These are phyloP conservation scores for Myopa testacea DNA, from an alignment of 2,888 invertebrate genomes.

Conservation along the genomic window DNA sequence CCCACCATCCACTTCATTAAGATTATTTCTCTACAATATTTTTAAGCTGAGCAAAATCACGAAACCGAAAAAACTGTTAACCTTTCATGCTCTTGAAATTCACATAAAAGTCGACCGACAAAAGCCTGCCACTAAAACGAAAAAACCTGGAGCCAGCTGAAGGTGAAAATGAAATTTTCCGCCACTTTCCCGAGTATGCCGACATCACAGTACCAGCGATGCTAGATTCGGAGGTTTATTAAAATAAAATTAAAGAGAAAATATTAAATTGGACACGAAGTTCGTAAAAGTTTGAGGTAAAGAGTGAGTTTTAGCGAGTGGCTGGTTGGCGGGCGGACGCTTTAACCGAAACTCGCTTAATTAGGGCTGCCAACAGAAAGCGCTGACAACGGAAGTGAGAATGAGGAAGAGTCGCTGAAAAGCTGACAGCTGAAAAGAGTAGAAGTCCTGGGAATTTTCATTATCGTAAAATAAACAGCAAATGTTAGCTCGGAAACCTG, in stretches of 20 bases:
- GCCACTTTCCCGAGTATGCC: neutral
- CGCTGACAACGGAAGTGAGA: neutral
- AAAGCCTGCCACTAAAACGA: neutral
- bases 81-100: conserved; percentile 12
- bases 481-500: too few species aligned
- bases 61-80: neutral
- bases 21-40: too few species aligned
- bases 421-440: too few species aligned
- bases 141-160: neutral
- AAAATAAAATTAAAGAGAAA: too few species aligned
- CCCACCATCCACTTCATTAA: neutral
- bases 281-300: too few species aligned
- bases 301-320: too few species aligned
- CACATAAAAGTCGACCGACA: neutral
- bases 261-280: too few species aligned
- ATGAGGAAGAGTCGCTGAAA: neutral
- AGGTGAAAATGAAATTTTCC: conserved; percentile 15
- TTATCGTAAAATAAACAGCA: neutral
- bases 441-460: neutral
- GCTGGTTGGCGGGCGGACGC: too few species aligned
- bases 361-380: conserved; percentile 4
- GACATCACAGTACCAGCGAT: neutral
- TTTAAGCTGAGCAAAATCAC: neutral
- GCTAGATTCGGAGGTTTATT: too few species aligned
- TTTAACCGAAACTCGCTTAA: neutral